Evolutionary conservation across 2,888 invertebrate species (phyloP).

Genomic region (Automeris io): DNA sequence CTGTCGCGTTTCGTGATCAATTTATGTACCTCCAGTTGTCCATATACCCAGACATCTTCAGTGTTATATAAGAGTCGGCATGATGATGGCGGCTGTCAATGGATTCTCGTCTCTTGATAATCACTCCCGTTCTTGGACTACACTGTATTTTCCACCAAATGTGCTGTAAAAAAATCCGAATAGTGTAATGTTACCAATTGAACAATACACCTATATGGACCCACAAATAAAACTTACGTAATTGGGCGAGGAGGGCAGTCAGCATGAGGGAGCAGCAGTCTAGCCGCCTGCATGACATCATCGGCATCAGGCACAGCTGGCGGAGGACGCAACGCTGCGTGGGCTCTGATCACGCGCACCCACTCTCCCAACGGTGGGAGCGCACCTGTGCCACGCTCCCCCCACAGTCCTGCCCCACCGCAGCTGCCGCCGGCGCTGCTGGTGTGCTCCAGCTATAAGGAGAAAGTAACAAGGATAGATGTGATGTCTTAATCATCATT

Average conservation of each 20-base stretch:
- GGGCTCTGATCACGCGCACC: conserved; percentile 89
- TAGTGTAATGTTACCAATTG: no score
- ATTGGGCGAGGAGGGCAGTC: conserved; percentile 91
- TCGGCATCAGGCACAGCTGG: conserved; percentile 89
- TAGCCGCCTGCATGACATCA: conserved; percentile 92
- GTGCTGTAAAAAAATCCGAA: no score
- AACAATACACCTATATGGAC: no score
- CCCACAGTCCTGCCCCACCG: conserved; percentile 80
- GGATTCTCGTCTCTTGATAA: no score
- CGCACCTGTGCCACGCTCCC: conserved; percentile 91
- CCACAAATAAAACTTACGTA: conserved; percentile 69
- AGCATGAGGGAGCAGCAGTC: conserved; percentile 90
- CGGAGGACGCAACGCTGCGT: conserved; percentile 88
- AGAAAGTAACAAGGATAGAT: neutral
- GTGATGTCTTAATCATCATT: no score
- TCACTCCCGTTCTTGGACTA: no score
- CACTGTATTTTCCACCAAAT: no score
- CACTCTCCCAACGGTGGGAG: conserved; percentile 94
- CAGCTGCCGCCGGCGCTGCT: conserved; percentile 35
- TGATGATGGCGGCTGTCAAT: no score
- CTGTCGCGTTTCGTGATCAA: no score
- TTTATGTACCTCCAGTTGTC: no score
- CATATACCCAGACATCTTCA: no score
- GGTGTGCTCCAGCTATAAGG: conserved; percentile 80
- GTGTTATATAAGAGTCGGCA: no score